Percentiles rank a stretch among this genome's conserved stretches.
These are phyloP conservation scores for Asteroscopus sphinx DNA, from an alignment of 2,888 invertebrate species.

Conservation along the genomic window DNA sequence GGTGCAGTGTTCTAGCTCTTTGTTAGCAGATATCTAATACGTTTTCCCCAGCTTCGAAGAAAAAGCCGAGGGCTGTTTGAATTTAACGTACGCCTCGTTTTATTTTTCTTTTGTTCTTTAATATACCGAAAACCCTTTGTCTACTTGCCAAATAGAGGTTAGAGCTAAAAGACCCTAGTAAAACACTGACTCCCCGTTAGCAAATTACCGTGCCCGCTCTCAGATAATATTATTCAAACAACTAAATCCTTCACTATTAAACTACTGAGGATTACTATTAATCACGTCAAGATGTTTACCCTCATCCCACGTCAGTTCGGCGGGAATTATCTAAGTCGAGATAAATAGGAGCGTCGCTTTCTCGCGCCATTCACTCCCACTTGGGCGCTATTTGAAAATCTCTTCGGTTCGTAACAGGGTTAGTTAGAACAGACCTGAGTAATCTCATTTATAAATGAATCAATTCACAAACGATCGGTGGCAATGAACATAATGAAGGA, in stretches of 20 bases:
- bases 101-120: conserved; percentile 41
- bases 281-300: conserved; percentile 88
- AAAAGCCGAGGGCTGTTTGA: conserved; percentile 50
- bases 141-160: conserved; percentile 35
- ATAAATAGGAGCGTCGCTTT: conserved; percentile 80
- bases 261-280: conserved; percentile 86
- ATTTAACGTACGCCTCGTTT: conserved; percentile 26
- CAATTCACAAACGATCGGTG: conserved; percentile 71
- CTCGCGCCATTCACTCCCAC: conserved; percentile 69
- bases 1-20: conserved; percentile 59
- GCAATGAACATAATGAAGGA: conserved; percentile 67
- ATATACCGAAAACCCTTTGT: conserved; percentile 35
- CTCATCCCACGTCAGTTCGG: conserved; percentile 84
- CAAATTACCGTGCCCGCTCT: conserved; percentile 68
- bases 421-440: conserved; percentile 66
- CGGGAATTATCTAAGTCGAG: conserved; percentile 84
- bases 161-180: conserved; percentile 26
- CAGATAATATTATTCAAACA: conserved; percentile 81
- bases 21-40: conserved; percentile 66
- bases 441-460: conserved; percentile 74
- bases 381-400: conserved; percentile 72
- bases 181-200: conserved; percentile 53
- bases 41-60: conserved; percentile 55
- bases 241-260: conserved; percentile 84
- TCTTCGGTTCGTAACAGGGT: conserved; percentile 70